These are phyloP conservation scores for Atherix ibis DNA, from an alignment of 2,888 invertebrate species.

Conservation along the genomic window DNA sequence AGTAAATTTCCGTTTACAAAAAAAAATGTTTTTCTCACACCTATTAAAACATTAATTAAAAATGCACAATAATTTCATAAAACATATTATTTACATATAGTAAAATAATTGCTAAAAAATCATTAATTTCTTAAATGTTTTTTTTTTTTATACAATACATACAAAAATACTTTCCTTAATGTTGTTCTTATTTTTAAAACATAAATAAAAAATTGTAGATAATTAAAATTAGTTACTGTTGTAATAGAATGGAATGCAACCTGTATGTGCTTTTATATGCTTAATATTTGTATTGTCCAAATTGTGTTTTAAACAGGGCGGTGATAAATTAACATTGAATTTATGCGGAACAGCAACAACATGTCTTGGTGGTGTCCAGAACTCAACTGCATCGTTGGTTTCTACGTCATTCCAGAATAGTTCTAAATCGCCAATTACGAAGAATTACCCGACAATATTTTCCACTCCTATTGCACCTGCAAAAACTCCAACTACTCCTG, in stretches of 20 bases:
- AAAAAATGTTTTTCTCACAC: neutral
- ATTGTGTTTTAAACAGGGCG: conserved; percentile 36
- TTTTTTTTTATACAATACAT: no score
- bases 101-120: no score
- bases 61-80: neutral
- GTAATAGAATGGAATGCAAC: neutral
- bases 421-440: conserved; percentile 15
- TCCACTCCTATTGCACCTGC: conserved; percentile 9
- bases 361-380: neutral
- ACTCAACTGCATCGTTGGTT: neutral
- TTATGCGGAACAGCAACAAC: conserved; percentile 32
- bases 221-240: no score
- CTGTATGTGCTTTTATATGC: neutral
- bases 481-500: conserved; percentile 9
- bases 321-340: conserved; percentile 50
- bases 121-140: no score
- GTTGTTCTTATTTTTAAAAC: no score
- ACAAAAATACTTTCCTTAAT: no score
- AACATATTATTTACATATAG: neutral
- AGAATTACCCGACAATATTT: neutral
- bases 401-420: conserved; percentile 6
- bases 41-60: no score
- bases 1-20: conserved; percentile 25
- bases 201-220: no score
- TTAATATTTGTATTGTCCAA: conserved; percentile 6